phyloP scores from a whole-genome alignment of 2,888 invertebrate species.

The Conchocele bisecta region DNA sequence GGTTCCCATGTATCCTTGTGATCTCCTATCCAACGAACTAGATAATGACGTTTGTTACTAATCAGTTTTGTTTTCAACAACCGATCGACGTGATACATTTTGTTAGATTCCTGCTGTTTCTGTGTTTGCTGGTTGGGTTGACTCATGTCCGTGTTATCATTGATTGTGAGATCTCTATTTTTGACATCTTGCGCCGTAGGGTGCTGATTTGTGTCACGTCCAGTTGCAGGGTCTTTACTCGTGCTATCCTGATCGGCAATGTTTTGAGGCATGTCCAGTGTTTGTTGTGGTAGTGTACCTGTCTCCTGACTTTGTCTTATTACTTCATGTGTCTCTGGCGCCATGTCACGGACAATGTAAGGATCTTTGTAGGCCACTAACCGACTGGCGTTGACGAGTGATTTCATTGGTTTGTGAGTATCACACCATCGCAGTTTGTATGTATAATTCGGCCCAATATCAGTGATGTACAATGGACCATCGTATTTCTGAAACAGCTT shows the following conservation, averaged over 20 bases:
- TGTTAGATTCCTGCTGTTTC: too few relatives aligned
- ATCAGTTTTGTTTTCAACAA: neutral
- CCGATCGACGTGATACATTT: neutral
- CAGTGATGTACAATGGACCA: slow-evolving; percentile 15
- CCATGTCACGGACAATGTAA: slow-evolving; percentile 4
- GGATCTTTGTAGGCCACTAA: slow-evolving; percentile 3
- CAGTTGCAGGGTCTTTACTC: too few relatives aligned
- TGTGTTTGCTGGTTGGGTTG: too few relatives aligned
- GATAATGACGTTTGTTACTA: neutral
- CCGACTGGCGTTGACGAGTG: neutral
- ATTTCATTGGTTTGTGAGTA: neutral
- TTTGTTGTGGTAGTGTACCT: too few relatives aligned
- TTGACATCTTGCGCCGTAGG: too few relatives aligned
- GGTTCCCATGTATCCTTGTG: neutral
- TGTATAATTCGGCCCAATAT: neutral
- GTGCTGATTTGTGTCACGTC: too few relatives aligned
- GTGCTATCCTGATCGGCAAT: too few relatives aligned
- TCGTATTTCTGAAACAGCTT: slow-evolving; percentile 18
- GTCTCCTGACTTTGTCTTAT: too few relatives aligned
- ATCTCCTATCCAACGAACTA: neutral
- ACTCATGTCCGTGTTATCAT: too few relatives aligned
- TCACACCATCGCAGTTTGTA: slow-evolving; percentile 2
- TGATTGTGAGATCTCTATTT: too few relatives aligned
- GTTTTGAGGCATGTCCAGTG: too few relatives aligned
- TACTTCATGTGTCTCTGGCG: too few relatives aligned